Base-by-base conservation (phyloP, 1,140 invertebrate species). In the Listronotus bonariensis region DNA sequence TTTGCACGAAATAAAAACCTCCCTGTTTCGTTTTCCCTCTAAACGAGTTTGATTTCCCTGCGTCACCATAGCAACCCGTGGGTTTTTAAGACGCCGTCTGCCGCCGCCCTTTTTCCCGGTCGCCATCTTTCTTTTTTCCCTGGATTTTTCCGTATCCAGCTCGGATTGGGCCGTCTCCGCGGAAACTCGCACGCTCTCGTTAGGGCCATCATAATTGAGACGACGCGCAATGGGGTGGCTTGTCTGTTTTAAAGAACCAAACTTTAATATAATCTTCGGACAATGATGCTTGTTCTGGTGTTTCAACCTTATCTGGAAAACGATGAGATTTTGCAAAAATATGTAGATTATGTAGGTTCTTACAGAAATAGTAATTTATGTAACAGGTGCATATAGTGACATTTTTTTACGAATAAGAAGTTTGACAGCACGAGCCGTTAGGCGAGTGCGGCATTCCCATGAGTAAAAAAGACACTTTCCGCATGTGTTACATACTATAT, bases 91-190 rank as follows among this genome's bases (percentile, higher is more conserved):
- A 20, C 43, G 43, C 38, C 17, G 36, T 31, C 15, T 36, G 40
- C 53, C 40, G 53, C 53, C 53, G 40, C 53, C 53, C 53, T 55
- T 55, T 55, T 55, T 55, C 38, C 36, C 53, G 38, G 53, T 55
- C 53, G 53, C 53, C 53, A 55, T 55, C 53, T 55, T 55, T 55
- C 36, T 55, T 55, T 55, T 55, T 55, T 55, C 53, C 53, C 53
- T 14, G 40, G 40, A 42, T 55, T 55, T 55, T 55, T 42, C 53
- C 36, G 36, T 17, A 42, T 10, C 53, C 36, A 31, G 40, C 17
- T 36, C 53, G 53, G 53, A 26, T 42, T 55, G 53, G 53, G 53
- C 38, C 34, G 38, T 55, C 53, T 55, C 53, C 53, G 53, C 36
- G 53, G 40, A 55, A 26, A 41, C 53, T 55, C 17, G 53, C 53